Percentiles rank a stretch among this genome's conserved stretches.
These are phyloP conservation scores for Amblyopsis hoosieri DNA, from an alignment of 2,797 vertebrate genomes.

Conservation along the genomic window DNA sequence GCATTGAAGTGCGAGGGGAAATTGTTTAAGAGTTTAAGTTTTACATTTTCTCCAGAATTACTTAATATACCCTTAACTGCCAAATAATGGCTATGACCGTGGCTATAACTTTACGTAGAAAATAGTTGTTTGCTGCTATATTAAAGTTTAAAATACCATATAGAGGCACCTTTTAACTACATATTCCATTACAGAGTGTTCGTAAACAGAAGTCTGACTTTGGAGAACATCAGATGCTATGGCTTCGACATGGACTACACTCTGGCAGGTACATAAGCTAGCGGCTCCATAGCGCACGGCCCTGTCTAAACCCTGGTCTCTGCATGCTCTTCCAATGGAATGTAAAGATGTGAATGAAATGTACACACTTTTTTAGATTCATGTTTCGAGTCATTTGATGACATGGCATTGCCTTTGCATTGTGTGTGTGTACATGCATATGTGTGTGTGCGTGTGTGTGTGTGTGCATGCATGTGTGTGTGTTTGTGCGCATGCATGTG, in stretches of 20 bases:
- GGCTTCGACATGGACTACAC: conserved; percentile 92
- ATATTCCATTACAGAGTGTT: conserved; percentile 79
- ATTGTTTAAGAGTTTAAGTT: no score
- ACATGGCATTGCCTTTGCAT: neutral
- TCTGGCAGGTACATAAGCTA: conserved; percentile 73
- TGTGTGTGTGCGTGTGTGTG: neutral
- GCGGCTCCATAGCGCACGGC: neutral
- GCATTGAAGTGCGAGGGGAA: no score
- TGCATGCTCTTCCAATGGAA: no score
- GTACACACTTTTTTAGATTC: no score
- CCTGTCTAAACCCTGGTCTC: neutral
- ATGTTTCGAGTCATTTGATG: neutral
- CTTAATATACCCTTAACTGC: no score
- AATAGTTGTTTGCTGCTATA: no score
- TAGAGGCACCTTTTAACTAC: conserved; percentile 1
- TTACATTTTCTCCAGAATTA: no score
- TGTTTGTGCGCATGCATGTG: neutral
- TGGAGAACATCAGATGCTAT: conserved; percentile 87
- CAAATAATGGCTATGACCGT: neutral
- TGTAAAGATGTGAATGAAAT: no score
- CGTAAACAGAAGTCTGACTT: conserved; percentile 81
- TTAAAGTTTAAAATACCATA: no score
- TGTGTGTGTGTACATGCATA: neutral
- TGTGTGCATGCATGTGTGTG: neutral
- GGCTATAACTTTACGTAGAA: neutral